Evolutionary conservation across 2,888 invertebrate genomes (phyloP).

Genomic region (Drosophila vallismaia): DNA sequence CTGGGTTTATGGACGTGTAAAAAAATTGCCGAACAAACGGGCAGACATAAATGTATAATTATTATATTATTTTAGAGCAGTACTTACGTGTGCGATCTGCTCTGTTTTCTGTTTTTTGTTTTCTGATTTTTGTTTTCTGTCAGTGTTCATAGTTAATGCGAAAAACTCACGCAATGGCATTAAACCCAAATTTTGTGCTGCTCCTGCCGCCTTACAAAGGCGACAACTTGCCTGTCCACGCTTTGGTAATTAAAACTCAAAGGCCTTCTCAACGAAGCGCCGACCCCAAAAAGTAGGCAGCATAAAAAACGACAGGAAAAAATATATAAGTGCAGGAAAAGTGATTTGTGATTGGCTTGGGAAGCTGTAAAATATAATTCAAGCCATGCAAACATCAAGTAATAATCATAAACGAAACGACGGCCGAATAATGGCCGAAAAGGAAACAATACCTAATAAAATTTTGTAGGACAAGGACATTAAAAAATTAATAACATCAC

Average conservation of each 20-base stretch:
- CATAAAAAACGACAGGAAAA: slow-evolving; percentile 19
- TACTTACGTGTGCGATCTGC: slow-evolving; percentile 49
- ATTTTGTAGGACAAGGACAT: slow-evolving; percentile 39
- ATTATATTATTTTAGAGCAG: slow-evolving; percentile 45
- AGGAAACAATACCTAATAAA: slow-evolving; percentile 34
- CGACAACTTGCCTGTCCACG: slow-evolving; percentile 65
- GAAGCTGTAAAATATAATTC: slow-evolving; percentile 44
- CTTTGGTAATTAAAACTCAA: slow-evolving; percentile 81
- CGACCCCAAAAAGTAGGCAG: slow-evolving; percentile 36
- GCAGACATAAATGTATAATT: slow-evolving; percentile 30
- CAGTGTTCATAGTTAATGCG: slow-evolving; percentile 50
- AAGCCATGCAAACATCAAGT: slow-evolving; percentile 24
- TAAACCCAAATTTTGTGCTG: slow-evolving; percentile 70
- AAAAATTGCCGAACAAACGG: slow-evolving; percentile 24
- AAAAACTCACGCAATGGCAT: slow-evolving; percentile 68
- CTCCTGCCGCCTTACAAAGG: slow-evolving; percentile 57
- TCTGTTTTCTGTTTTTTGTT: slow-evolving; percentile 11
- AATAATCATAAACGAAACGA: slow-evolving; percentile 48
- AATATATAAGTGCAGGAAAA: slow-evolving; percentile 51
- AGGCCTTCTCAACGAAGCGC: slow-evolving; percentile 65
- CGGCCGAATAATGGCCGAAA: slow-evolving; percentile 15
- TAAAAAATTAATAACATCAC: slow-evolving; percentile 52
- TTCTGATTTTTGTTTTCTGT: slow-evolving; percentile 3
- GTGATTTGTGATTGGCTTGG: slow-evolving; percentile 54
- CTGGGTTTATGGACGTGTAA: not conserved